phyloP scores from a whole-genome alignment of 2,888 invertebrate species.

The Microplitis manilae region DNA sequence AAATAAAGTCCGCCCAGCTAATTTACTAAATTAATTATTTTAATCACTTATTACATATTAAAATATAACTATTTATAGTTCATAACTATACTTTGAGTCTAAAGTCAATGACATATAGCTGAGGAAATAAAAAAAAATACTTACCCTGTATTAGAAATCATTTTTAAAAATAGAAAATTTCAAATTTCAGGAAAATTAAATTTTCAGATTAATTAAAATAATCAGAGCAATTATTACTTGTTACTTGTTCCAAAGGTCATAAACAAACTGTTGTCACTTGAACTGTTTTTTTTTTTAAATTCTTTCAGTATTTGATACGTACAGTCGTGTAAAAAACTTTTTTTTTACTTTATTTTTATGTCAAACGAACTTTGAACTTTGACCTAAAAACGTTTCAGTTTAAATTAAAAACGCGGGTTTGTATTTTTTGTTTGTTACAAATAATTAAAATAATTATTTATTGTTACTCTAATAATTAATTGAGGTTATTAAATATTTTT shows the following conservation, averaged over 20 bases:
- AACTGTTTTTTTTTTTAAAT: neutral
- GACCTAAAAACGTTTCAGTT: too few species aligned
- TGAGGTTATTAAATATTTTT: too few species aligned
- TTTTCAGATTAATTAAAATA: neutral
- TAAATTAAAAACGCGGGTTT: too few species aligned
- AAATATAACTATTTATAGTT: too few species aligned
- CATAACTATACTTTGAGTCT: too few species aligned
- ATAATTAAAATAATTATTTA: too few species aligned
- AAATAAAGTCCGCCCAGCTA: slow-evolving; percentile 92
- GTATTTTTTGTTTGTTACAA: too few species aligned
- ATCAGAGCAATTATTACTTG: neutral
- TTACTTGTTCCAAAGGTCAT: neutral
- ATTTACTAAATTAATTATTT: slow-evolving; percentile 73
- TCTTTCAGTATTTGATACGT: neutral
- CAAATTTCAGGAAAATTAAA: neutral
- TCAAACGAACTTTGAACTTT: too few species aligned
- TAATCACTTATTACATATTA: too few species aligned
- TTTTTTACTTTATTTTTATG: neutral
- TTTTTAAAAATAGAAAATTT: neutral
- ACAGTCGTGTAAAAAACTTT: neutral
- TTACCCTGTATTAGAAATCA: slow-evolving; percentile 11
- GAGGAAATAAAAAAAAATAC: neutral
- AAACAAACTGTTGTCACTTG: neutral
- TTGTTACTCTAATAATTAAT: too few species aligned
- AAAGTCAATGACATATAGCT: too few species aligned